Conservation (phyloP, 2,797 vertebrate species). For the Catharus ustulatus region DNA sequence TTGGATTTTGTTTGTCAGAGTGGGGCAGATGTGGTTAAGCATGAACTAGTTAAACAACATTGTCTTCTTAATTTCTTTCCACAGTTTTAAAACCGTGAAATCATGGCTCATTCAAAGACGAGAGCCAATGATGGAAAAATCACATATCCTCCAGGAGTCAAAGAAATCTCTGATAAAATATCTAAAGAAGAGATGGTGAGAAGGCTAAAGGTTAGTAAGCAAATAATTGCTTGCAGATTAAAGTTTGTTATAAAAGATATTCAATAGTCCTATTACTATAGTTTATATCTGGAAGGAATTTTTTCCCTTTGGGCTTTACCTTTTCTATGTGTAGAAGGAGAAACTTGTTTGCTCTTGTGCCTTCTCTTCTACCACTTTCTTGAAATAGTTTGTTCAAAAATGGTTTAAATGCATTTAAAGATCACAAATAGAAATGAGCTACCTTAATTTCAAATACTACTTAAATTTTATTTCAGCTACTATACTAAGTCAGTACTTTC, state of each 20-base stretch:
- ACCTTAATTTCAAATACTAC: not conserved
- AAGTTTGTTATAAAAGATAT: not conserved
- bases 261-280: accelerated
- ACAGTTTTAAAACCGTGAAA: constrained; percentile 83
- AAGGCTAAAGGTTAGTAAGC: constrained; percentile 89
- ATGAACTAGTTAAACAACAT: not conserved
- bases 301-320: not conserved
- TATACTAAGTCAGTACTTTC: not conserved
- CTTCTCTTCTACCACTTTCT: not conserved
- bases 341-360: not conserved
- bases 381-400: not conserved
- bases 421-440: not conserved
- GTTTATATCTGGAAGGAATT: not conserved
- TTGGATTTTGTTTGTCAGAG: not conserved
- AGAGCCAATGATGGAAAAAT: constrained; percentile 98
- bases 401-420: not conserved
- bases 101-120: constrained; percentile 99
- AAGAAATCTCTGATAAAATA: constrained; percentile 99
- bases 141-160: constrained; percentile 98
- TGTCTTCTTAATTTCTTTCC: constrained; percentile 18
- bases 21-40: not conserved
- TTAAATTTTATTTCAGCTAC: not conserved
- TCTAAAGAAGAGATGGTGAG: constrained; percentile 99
- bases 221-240: not conserved
- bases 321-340: not conserved